Percentiles rank a stretch among this genome's conserved stretches.
phyloP scores from a whole-genome alignment of 2,888 invertebrate species.

The Bhutanitis thaidina region DNA sequence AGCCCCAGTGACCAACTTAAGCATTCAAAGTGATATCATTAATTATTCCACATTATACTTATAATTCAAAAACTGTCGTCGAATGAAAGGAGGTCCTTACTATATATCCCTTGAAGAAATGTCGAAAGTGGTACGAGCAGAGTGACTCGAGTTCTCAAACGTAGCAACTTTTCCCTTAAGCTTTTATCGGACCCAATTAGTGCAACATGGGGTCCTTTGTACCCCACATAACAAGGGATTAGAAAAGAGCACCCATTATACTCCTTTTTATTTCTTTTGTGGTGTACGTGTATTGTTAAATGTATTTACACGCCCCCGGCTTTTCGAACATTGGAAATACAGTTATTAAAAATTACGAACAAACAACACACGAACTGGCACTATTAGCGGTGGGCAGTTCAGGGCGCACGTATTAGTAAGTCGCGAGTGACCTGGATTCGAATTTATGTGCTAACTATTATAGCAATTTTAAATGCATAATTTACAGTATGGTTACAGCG shows the following conservation, averaged over 20 bases:
- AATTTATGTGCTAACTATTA: too few species aligned
- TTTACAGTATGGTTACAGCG: too few species aligned
- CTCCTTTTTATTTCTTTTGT: slow-evolving; percentile 16
- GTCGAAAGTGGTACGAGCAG: slow-evolving; percentile 15
- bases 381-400: too few species aligned
- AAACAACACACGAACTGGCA: too few species aligned
- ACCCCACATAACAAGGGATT: slow-evolving; percentile 28
- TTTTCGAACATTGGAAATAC: too few species aligned
- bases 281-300: slow-evolving; percentile 17
- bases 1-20: not conserved
- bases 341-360: too few species aligned
- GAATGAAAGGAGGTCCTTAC: too few species aligned
- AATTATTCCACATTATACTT: too few species aligned
- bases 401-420: too few species aligned
- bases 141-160: slow-evolving; percentile 14
- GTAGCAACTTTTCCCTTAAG: slow-evolving; percentile 28
- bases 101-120: not conserved
- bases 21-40: not conserved
- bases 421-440: too few species aligned
- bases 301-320: slow-evolving; percentile 2
- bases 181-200: slow-evolving; percentile 38
- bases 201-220: slow-evolving; percentile 32
- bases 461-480: too few species aligned
- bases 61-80: too few species aligned
- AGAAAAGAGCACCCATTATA: slow-evolving; percentile 24